Conservation (phyloP, 2,113 vertebrate genomes). For the Scortum barcoo region DNA sequence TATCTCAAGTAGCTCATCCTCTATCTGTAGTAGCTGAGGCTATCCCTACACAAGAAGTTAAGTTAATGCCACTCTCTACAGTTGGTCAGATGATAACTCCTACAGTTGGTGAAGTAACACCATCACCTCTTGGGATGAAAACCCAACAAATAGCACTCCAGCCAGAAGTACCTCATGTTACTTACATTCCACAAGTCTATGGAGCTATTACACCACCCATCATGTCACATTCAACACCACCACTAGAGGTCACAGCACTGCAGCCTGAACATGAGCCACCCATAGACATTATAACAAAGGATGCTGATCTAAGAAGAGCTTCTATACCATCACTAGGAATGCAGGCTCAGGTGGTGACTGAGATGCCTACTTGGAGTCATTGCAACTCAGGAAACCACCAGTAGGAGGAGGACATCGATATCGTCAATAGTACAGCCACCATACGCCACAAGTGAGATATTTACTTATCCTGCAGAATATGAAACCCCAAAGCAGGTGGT, state of each 20-base stretch:
- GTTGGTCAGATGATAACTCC: slow-evolving; percentile 26
- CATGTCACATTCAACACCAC: slow-evolving; percentile 54
- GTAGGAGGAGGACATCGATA: slow-evolving; percentile 69
- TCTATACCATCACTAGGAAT: slow-evolving; percentile 45
- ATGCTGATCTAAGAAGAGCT: slow-evolving; percentile 26
- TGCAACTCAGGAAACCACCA: slow-evolving; percentile 63
- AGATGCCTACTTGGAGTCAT: slow-evolving; percentile 60
- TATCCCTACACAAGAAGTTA: slow-evolving; percentile 9
- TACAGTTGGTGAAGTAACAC: slow-evolving; percentile 26
- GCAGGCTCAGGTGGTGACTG: slow-evolving; percentile 44
- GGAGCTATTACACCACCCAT: slow-evolving; percentile 31
- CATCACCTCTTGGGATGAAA: slow-evolving; percentile 36
- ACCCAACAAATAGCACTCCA: slow-evolving; percentile 43
- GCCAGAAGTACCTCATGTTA: slow-evolving; percentile 24
- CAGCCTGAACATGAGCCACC: slow-evolving; percentile 57
- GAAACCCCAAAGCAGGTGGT: slow-evolving; percentile 60
- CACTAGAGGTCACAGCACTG: slow-evolving; percentile 52
- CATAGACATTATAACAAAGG: slow-evolving; percentile 40
- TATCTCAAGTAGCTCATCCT: slow-evolving; percentile 24
- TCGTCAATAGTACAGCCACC: slow-evolving; percentile 64
- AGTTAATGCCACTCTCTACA: slow-evolving; percentile 19
- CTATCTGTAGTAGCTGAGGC: slow-evolving; percentile 33
- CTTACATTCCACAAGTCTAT: slow-evolving; percentile 42
- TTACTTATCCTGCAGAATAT: slow-evolving; percentile 60
- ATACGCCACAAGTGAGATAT: slow-evolving; percentile 59